Percentiles rank a stretch among this genome's conserved stretches.
phyloP scores from a whole-genome alignment of 2,888 invertebrate genomes.

The Hemicrepidius hirtus region DNA sequence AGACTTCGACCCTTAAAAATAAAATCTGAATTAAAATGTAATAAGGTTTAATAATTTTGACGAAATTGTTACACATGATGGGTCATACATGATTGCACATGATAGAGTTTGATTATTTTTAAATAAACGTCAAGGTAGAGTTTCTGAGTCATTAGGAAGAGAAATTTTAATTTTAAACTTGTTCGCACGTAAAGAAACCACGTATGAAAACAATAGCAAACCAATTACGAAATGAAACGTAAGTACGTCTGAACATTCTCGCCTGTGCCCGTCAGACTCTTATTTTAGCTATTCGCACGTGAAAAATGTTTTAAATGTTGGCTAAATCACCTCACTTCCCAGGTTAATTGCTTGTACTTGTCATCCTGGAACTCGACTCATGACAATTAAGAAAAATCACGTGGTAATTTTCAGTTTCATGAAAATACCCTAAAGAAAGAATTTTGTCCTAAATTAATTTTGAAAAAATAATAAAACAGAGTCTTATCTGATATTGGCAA shows the following conservation, averaged over 20 bases:
- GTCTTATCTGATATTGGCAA: slow-evolving; percentile 44
- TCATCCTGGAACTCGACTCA: neutral
- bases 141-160: neutral
- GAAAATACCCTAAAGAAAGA: too few relatives aligned
- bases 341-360: slow-evolving; percentile 21
- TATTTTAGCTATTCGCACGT: slow-evolving; percentile 22
- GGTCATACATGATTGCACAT: too few relatives aligned
- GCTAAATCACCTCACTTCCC: slow-evolving; percentile 12
- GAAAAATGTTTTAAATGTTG: slow-evolving; percentile 23
- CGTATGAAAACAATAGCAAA: slow-evolving; percentile 22
- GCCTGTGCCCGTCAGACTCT: slow-evolving; percentile 22
- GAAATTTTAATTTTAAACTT: slow-evolving; percentile 11
- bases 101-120: too few relatives aligned
- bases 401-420: too few relatives aligned
- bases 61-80: too few relatives aligned
- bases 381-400: too few relatives aligned
- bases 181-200: neutral
- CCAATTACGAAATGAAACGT: slow-evolving; percentile 21
- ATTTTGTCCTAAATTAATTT: too few relatives aligned
- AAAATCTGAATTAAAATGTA: too few relatives aligned
- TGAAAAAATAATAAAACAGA: neutral
- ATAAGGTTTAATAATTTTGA: too few relatives aligned
- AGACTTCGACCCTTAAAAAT: too few relatives aligned
- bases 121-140: too few relatives aligned
- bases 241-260: slow-evolving; percentile 25